Conservation (phyloP, 2,113 vertebrate species). For the Tiliqua scincoides region DNA sequence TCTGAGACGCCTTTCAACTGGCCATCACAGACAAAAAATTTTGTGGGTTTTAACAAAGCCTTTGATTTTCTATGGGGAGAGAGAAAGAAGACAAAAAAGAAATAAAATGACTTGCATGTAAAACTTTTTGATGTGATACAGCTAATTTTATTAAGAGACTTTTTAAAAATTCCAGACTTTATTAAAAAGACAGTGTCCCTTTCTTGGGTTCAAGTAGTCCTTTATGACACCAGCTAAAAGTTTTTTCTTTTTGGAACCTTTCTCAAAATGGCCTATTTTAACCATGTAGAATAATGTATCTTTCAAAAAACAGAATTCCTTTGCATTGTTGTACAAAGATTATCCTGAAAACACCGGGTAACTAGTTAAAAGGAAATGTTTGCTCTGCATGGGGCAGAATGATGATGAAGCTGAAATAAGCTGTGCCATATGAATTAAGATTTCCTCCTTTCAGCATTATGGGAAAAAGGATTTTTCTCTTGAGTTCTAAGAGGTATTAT, state of each 20-base stretch:
- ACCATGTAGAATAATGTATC: background rate
- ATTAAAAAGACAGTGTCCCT: constrained; percentile 75
- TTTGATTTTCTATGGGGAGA: constrained; percentile 62
- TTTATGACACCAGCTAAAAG: constrained; percentile 45
- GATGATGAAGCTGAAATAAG: background rate
- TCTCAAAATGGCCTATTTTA: background rate
- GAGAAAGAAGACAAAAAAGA: constrained; percentile 15
- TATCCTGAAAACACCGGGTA: background rate
- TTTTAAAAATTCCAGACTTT: constrained; percentile 77
- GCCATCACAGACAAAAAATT: constrained; percentile 31
- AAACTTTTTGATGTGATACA: constrained; percentile 76
- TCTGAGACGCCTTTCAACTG: constrained; percentile 29
- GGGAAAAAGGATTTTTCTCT: background rate
- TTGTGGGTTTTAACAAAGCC: constrained; percentile 58
- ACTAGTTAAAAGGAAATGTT: background rate
- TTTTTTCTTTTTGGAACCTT: background rate
- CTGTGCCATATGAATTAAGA: background rate
- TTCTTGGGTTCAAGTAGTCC: constrained; percentile 60
- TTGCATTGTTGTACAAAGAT: background rate
- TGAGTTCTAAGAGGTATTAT: constrained; percentile 6
- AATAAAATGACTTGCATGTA: constrained; percentile 69
- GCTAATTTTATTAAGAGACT: constrained; percentile 77
- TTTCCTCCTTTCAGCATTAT: background rate
- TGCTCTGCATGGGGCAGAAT: background rate
- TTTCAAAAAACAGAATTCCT: background rate